phyloP scores from a whole-genome alignment of 2,888 invertebrate species.

The Psococerastis gibbosa region DNA sequence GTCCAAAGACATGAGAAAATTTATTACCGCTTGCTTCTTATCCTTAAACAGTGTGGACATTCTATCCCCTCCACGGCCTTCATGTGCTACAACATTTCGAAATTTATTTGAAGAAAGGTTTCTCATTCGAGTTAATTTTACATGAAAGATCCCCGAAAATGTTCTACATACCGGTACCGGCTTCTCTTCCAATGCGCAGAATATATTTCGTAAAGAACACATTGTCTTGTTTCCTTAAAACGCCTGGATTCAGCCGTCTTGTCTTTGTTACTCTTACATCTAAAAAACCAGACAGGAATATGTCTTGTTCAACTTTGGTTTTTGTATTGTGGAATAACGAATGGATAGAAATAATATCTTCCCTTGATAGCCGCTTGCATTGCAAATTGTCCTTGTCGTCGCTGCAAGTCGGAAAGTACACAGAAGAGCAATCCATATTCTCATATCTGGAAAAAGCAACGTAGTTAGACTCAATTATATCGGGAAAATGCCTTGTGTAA shows the following conservation, averaged over 20 bases:
- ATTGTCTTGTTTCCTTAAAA: slow-evolving; percentile 4
- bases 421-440: not conserved
- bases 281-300: slow-evolving; percentile 11
- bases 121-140: slow-evolving; percentile 11
- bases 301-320: slow-evolving; percentile 13
- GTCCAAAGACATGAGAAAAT: slow-evolving; percentile 3
- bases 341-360: slow-evolving; percentile 11
- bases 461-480: too few relatives aligned
- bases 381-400: slow-evolving; percentile 9
- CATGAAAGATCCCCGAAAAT: slow-evolving; percentile 11
- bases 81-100: slow-evolving; percentile 3
- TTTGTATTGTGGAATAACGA: slow-evolving; percentile 9
- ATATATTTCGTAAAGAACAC: slow-evolving; percentile 10
- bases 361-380: slow-evolving; percentile 6
- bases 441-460: not conserved
- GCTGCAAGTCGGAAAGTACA: slow-evolving; percentile 9
- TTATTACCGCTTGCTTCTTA: slow-evolving; percentile 10
- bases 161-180: slow-evolving; percentile 12
- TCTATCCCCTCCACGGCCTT: slow-evolving; percentile 11
- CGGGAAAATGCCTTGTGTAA: too few relatives aligned
- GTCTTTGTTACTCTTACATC: slow-evolving; percentile 4
- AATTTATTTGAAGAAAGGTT: slow-evolving; percentile 2
- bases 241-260: not conserved
- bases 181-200: slow-evolving; percentile 1
- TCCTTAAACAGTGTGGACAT: slow-evolving; percentile 9